Conservation (phyloP, 2,797 vertebrate species). For the Mallotus villosus region DNA sequence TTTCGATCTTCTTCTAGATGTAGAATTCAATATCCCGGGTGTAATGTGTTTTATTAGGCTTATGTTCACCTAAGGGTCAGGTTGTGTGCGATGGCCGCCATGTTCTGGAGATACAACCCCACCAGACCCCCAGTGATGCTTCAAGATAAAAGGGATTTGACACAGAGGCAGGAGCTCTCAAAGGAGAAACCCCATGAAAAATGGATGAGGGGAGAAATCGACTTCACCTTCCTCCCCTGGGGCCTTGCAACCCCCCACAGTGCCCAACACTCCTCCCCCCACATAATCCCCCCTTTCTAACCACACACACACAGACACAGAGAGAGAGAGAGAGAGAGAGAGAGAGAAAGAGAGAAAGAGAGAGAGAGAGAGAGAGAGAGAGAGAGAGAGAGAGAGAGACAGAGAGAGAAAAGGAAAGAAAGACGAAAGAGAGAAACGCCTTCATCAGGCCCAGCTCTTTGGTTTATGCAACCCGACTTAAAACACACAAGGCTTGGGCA, state of each 20-base stretch:
- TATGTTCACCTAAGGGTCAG: background rate
- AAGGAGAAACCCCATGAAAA: conserved; percentile 79
- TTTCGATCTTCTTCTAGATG: no score
- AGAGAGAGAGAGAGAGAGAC: conserved; percentile 21
- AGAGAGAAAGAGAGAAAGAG: conserved; percentile 38
- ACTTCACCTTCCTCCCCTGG: conserved; percentile 67
- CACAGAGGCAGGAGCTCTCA: conserved; percentile 67
- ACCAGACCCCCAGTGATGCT: conserved; percentile 54
- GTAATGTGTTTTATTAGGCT: background rate
- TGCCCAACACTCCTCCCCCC: conserved; percentile 50
- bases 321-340: conserved; percentile 32
- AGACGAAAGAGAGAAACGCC: conserved; percentile 16
- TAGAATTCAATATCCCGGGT: background rate
- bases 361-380: conserved; percentile 44
- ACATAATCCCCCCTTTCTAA: conserved; percentile 60
- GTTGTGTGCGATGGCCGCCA: background rate
- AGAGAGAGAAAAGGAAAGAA: conserved; percentile 44
- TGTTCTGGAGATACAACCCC: background rate
- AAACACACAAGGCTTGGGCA: conserved; percentile 38
- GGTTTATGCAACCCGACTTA: conserved; percentile 56
- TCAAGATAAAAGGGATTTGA: conserved; percentile 76
- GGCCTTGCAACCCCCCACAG: conserved; percentile 57
- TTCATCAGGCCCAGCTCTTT: conserved; percentile 39
- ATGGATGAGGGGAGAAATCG: conserved; percentile 80
- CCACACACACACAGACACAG: conserved; percentile 32